Evolutionary conservation across 2,888 invertebrate genomes (phyloP).

Genomic region (Octonoba sinensis): DNA sequence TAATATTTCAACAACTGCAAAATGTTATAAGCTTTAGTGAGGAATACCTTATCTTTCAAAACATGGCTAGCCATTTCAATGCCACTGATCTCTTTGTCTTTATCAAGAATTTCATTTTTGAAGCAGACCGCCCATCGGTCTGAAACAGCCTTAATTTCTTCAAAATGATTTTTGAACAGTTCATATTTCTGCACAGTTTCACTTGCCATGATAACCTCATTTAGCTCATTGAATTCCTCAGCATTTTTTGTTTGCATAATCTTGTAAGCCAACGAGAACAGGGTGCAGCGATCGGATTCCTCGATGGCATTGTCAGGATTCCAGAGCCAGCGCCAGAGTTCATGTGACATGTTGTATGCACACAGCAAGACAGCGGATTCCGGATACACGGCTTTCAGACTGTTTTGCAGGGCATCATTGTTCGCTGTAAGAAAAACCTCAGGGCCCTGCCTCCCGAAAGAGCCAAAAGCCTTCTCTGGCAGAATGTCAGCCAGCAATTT

Average conservation of each 20-base stretch:
- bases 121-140: conserved; percentile 58
- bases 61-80: conserved; percentile 60
- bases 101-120: conserved; percentile 58
- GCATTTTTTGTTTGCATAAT: conserved; percentile 53
- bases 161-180: conserved; percentile 32
- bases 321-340: conserved; percentile 55
- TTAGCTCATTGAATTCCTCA: conserved; percentile 45
- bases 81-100: conserved; percentile 51
- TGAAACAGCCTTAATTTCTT: conserved; percentile 41
- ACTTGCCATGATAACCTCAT: conserved; percentile 18
- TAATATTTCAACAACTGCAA: conserved; percentile 52
- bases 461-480: conserved; percentile 55
- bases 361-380: conserved; percentile 55
- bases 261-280: conserved; percentile 52
- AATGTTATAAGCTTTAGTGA: conserved; percentile 53
- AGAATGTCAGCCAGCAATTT: conserved; percentile 52
- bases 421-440: conserved; percentile 60
- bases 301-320: conserved; percentile 48
- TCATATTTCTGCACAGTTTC: conserved; percentile 51
- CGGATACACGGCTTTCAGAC: conserved; percentile 52
- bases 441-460: conserved; percentile 48
- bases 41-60: conserved; percentile 54
- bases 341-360: conserved; percentile 53
- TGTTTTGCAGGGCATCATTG: conserved; percentile 35
- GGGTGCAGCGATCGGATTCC: conserved; percentile 23